phyloP scores from a whole-genome alignment of 1,140 invertebrate genomes.

The Ceratina japonica region DNA sequence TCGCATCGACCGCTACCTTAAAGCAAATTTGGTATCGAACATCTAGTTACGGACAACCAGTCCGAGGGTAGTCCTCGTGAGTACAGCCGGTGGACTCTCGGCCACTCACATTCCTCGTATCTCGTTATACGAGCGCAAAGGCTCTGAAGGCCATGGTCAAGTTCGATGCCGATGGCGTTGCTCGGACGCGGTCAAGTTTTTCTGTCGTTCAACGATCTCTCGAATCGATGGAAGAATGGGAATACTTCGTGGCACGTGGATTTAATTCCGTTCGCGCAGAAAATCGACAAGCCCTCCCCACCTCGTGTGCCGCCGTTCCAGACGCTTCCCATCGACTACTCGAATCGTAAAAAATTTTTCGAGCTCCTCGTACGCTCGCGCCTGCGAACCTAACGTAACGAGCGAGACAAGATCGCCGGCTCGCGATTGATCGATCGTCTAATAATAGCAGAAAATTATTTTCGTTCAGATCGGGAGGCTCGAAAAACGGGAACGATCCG shows the following conservation, averaged over 20 bases:
- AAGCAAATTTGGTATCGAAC: constrained; percentile 37
- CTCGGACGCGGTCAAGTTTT: constrained; percentile 55
- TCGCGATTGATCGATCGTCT: background rate
- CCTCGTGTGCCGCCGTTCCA: background rate
- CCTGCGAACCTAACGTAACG: constrained; percentile 9
- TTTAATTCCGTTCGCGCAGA: constrained; percentile 54
- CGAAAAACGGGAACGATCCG: background rate
- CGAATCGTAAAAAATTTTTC: constrained; percentile 2
- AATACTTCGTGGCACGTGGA: constrained; percentile 55
- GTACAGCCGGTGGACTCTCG: constrained; percentile 53
- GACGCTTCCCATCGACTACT: constrained; percentile 5
- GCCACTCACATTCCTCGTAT: constrained; percentile 63
- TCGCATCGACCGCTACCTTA: constrained; percentile 24
- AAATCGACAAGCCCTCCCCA: background rate
- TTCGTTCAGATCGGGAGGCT: background rate
- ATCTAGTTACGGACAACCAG: constrained; percentile 54
- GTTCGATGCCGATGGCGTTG: constrained; percentile 60
- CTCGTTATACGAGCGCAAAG: constrained; percentile 62
- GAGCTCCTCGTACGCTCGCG: background rate
- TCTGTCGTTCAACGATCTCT: constrained; percentile 54
- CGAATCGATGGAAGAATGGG: constrained; percentile 39
- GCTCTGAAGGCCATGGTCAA: constrained; percentile 62
- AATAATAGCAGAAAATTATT: background rate
- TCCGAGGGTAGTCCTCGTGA: constrained; percentile 51
- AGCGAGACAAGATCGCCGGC: background rate